These are phyloP conservation scores for Chloroclystis v-ata DNA, from an alignment of 2,888 invertebrate genomes.

Conservation along the genomic window DNA sequence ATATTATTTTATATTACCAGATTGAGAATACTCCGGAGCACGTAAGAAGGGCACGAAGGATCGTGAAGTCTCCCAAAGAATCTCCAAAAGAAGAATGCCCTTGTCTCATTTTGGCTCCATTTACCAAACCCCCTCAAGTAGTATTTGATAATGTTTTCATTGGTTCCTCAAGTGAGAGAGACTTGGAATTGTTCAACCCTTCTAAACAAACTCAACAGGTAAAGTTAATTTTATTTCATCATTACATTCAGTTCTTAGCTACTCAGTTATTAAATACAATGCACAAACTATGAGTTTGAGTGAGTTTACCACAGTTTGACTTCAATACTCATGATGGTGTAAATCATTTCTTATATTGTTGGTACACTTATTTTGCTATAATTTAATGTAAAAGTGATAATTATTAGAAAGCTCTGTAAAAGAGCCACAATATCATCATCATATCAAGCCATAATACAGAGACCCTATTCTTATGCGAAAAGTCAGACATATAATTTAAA, in stretches of 20 bases:
- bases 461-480: too few species aligned
- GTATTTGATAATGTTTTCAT: slow-evolving; percentile 82
- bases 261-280: background rate
- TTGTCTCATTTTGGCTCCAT: slow-evolving; percentile 80
- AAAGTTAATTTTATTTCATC: slow-evolving; percentile 8
- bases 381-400: too few species aligned
- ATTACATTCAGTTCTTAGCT: background rate
- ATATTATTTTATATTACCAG: slow-evolving; percentile 32
- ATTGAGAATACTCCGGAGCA: slow-evolving; percentile 73
- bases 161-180: slow-evolving; percentile 72
- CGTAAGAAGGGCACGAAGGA: slow-evolving; percentile 52
- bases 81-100: slow-evolving; percentile 67
- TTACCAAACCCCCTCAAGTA: slow-evolving; percentile 81
- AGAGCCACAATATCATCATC: too few species aligned
- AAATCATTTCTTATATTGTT: too few species aligned
- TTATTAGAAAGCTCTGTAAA: too few species aligned
- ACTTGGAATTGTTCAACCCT: slow-evolving; percentile 80
- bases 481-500: too few species aligned
- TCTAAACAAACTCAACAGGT: slow-evolving; percentile 62
- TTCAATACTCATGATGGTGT: too few species aligned
- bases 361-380: too few species aligned
- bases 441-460: too few species aligned
- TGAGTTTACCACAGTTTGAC: too few species aligned
- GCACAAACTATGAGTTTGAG: too few species aligned
- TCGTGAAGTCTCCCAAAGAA: slow-evolving; percentile 45